These are phyloP conservation scores for Amblyopsis rosae DNA, from an alignment of 2,113 vertebrate genomes.

Conservation along the genomic window DNA sequence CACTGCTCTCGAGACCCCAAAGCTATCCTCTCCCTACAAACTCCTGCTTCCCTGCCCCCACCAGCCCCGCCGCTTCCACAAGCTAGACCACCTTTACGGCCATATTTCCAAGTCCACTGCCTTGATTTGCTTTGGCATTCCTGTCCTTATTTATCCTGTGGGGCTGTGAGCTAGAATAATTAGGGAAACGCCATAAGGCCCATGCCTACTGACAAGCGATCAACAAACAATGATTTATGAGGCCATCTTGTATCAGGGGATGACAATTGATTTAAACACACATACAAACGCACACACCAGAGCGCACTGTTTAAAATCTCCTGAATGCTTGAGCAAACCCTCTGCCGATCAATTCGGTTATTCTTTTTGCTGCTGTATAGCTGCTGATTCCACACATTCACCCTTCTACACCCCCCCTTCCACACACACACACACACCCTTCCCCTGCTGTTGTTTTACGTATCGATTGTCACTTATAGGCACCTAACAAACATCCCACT, in stretches of 20 bases:
- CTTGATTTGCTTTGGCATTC: constrained; percentile 64
- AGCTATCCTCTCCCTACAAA: background rate
- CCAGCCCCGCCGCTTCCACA: constrained; percentile 27
- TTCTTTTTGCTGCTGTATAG: constrained; percentile 36
- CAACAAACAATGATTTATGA: constrained; percentile 88
- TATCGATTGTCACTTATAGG: constrained; percentile 54
- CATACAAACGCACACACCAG: constrained; percentile 28
- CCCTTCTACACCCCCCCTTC: too few relatives aligned
- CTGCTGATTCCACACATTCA: constrained; percentile 54
- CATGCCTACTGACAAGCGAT: constrained; percentile 69
- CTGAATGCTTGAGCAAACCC: constrained; percentile 44
- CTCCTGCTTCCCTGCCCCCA: constrained; percentile 5
- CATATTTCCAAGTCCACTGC: constrained; percentile 47
- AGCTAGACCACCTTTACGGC: constrained; percentile 42
- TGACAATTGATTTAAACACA: constrained; percentile 83
- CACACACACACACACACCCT: background rate
- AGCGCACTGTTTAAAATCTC: constrained; percentile 40
- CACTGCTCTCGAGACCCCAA: constrained; percentile 57
- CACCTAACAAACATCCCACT: constrained; percentile 29
- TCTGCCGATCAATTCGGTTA: constrained; percentile 55
- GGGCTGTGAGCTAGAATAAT: constrained; percentile 72
- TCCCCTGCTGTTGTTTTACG: constrained; percentile 50
- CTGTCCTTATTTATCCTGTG: constrained; percentile 62
- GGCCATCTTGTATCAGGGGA: constrained; percentile 76
- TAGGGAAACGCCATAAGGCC: constrained; percentile 66